Evolutionary conservation across 2,797 vertebrate genomes (phyloP), one percentile per base, ranked within the genome.

Genomic region (Ptychobarbus kaznakovi): DNA sequence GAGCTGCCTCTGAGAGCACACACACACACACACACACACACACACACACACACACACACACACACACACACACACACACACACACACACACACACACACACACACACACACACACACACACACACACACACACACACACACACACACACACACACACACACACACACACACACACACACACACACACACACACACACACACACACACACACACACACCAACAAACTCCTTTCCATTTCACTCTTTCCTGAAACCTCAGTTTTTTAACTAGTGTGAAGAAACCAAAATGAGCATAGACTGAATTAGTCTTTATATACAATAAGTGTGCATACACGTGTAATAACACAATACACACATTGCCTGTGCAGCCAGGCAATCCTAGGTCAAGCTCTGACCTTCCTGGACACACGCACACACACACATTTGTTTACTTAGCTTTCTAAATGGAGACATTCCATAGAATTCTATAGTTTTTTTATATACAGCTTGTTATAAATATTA

Each of bases 321-420:
- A 10, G 69, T 82, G 53, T 49, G 53, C 69, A 74, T 61, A 63
- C 38, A 82, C 11, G 0, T 58, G 38, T 61, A 72, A 82, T 82
- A 70, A 73, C 80, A 72, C 20, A 77, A 15, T 77, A 93, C 74
- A 58, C 69, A 74, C 53, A 32, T 75, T 73, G n/a, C 53, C 25
- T 0, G 11, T n/a, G 69, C 69, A 44, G 66, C 49, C 32, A n/a
- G 38, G 49, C 49, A 73, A 73, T 73, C 81, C 81, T 73, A 42
- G 81, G 69, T 49, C 69, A 82, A 74, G 18, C 70, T 82, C 56
- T 74, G 25, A 35, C 40, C 69, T 74, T 82, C 56, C 81, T 74
- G 81, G 20, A 82, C n/a, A 73, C 80, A 44, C 61, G 44, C 32
- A 53, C 79, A 53, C 65, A 77, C 18, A 20, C 18, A 56, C 18